Evolutionary conservation across 1,140 invertebrate species (phyloP).

Genomic region (Drosophila nigrodunni): DNA sequence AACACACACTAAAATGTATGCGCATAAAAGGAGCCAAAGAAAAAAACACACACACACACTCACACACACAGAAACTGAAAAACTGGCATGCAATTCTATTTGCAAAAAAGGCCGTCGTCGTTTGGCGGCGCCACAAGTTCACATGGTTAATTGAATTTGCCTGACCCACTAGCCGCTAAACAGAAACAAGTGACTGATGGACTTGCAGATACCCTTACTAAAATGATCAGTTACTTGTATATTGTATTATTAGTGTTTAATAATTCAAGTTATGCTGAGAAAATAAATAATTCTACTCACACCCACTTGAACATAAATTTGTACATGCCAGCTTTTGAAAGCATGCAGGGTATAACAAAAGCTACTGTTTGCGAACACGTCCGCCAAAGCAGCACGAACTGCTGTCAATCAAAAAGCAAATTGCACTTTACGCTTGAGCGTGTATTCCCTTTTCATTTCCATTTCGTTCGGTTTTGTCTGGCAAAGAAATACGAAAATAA

Average conservation of each 20-base stretch:
- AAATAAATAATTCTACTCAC: no score
- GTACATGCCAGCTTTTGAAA: slow-evolving; percentile 3
- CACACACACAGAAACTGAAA: slow-evolving; percentile 9
- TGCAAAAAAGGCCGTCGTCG: slow-evolving; percentile 33
- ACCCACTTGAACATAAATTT: neutral
- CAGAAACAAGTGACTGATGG: slow-evolving; percentile 24
- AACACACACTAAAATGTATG: neutral
- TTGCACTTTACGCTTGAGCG: slow-evolving; percentile 66
- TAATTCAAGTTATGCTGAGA: no score
- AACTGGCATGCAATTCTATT: slow-evolving; percentile 71
- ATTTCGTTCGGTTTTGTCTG: slow-evolving; percentile 50
- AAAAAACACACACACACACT: neutral
- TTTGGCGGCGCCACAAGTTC: slow-evolving; percentile 72
- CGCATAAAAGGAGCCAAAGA: slow-evolving; percentile 7
- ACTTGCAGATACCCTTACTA: slow-evolving; percentile 20
- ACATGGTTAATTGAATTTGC: slow-evolving; percentile 80
- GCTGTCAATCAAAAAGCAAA: slow-evolving; percentile 65
- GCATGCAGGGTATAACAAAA: slow-evolving; percentile 11
- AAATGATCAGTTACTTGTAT: neutral
- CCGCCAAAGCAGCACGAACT: slow-evolving; percentile 1
- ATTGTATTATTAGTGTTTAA: neutral
- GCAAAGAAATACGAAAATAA: slow-evolving; percentile 11
- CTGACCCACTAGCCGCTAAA: slow-evolving; percentile 68
- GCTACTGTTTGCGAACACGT: neutral
- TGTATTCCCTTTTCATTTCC: slow-evolving; percentile 58